Percentiles rank a stretch among this genome's conserved stretches.
Evolutionary conservation across 2,888 invertebrate genomes (phyloP).

Genomic region (Stenoptilia bipunctidactyla): DNA sequence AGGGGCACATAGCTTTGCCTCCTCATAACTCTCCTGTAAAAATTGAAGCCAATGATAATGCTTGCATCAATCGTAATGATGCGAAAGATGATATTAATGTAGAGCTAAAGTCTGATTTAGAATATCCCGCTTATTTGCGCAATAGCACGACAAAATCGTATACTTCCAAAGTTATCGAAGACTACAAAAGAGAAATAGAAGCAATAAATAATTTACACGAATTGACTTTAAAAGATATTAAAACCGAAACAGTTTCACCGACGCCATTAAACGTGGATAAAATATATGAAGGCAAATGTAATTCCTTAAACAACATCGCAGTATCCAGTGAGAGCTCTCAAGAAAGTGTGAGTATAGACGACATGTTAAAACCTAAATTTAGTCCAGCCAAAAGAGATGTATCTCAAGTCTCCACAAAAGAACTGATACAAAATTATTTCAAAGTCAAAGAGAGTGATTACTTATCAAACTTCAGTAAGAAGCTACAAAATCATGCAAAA

Average conservation of each 20-base stretch:
- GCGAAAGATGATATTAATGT: constrained; percentile 17
- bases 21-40: constrained; percentile 47
- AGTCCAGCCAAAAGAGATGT: constrained; percentile 28
- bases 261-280: constrained; percentile 55
- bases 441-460: constrained; percentile 57
- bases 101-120: constrained; percentile 27
- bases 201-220: constrained; percentile 61
- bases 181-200: constrained; percentile 62
- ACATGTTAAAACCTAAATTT: constrained; percentile 20
- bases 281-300: constrained; percentile 45
- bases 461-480: constrained; percentile 27
- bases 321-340: constrained; percentile 20
- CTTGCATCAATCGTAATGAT: constrained; percentile 23
- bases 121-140: constrained; percentile 55
- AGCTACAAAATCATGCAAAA: constrained; percentile 42
- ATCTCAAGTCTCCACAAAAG: constrained; percentile 54
- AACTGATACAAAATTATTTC: constrained; percentile 56
- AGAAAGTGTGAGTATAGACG: constrained; percentile 19
- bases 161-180: constrained; percentile 65
- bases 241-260: constrained; percentile 48
- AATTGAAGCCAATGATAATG: constrained; percentile 18
- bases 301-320: constrained; percentile 6
- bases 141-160: constrained; percentile 61
- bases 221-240: constrained; percentile 59
- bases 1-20: constrained; percentile 43